Base-by-base conservation (phyloP, 2,113 vertebrate genomes). In the Steatornis caripensis region DNA sequence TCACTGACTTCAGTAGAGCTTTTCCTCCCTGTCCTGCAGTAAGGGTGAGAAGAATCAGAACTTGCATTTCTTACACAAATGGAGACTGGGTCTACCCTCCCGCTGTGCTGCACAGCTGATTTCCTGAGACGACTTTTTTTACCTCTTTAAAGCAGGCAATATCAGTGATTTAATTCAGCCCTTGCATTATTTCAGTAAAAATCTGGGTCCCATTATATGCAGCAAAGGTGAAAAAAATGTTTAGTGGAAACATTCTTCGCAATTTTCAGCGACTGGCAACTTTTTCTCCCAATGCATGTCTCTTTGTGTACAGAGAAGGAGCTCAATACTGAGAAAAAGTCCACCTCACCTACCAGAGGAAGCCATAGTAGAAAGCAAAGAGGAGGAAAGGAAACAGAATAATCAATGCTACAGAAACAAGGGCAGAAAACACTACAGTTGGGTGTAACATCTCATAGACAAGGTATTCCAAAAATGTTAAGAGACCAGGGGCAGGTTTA, bases 1-100 rank as follows among this genome's bases (percentile, higher is more conserved):
- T 90, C 64, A 91, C 58, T 91, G 89, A 79, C 80, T 91, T 96
- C 69, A 82, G 84, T 8, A 55, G 53, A 94, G 74, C 75, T 90
- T 89, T 90, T 87, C 32, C 54, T 72, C 53, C 57, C 54, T 54
- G 62, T 72, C 74, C 66, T 91, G 45, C 49, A 61, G 48, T 61
- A 91, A 88, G 74, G 85, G 62, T 60, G 78, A 93, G 54, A 66
- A 89, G 74, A 91, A 91, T 85, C 51, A 91, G 77, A 87, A 89
- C 64, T 80, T 5, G 6, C 37, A 45, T 95, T 77, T 90, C 64
- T 82, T 82, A 66, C 15, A 85, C 62, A 77, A 92, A 88, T 61
- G 55, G 68, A 95, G 84, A 66, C 43, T 49, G 48, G 26, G 34
- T 83, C 65, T 85, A 51, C 53, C 46, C 49, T 87, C 81, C 84